Conservation (phyloP, 2,113 vertebrate species). For the Cebus imitator region DNA sequence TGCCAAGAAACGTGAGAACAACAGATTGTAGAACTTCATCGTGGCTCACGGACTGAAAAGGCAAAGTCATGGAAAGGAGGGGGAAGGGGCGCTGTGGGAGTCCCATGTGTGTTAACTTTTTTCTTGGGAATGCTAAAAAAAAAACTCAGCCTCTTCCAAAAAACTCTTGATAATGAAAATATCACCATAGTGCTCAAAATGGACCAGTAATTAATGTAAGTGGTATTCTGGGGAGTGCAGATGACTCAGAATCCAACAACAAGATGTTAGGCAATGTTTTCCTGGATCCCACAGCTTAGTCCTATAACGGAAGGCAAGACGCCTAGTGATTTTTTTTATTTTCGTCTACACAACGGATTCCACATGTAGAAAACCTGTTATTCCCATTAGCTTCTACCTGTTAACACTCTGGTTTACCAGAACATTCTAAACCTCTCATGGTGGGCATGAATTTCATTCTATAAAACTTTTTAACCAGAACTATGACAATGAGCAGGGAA, state of each 20-base stretch:
- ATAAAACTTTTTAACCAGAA: background rate
- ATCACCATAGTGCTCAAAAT: background rate
- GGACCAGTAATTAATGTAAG: background rate
- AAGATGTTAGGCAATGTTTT: background rate
- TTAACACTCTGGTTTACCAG: background rate
- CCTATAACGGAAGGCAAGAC: background rate
- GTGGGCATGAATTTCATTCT: background rate
- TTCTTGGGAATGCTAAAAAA: background rate
- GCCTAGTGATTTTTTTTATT: background rate
- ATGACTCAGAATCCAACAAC: background rate
- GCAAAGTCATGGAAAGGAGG: background rate
- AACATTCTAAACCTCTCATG: background rate
- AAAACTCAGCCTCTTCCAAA: background rate
- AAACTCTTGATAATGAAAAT: conserved; percentile 7
- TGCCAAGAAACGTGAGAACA: conserved; percentile 48
- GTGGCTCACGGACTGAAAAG: background rate
- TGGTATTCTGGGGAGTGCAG: background rate
- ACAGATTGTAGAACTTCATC: background rate
- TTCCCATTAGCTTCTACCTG: background rate
- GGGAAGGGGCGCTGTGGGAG: background rate
- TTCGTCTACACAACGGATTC: background rate
- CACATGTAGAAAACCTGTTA: background rate
- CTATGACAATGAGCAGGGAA: background rate
- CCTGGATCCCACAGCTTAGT: background rate
- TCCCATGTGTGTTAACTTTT: background rate